Conservation (phyloP, 1,140 invertebrate genomes). For the Epicauta chinensis region DNA sequence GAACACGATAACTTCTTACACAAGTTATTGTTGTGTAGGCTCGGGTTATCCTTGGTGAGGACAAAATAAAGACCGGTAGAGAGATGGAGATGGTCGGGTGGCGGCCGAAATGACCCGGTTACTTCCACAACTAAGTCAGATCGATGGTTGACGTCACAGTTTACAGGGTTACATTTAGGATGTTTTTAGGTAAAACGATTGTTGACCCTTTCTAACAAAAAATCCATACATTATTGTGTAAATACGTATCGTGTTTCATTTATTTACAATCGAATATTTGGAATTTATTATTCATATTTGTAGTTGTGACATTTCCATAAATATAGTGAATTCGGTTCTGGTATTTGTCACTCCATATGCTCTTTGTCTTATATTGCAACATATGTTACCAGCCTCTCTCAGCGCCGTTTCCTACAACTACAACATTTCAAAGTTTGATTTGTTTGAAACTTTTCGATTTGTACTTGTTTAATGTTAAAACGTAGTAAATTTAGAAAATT, state of each 20-base stretch:
- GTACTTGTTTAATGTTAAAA: background rate
- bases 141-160: constrained; percentile 20
- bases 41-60: constrained; percentile 18
- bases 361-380: constrained; percentile 19
- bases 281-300: too few relatives aligned
- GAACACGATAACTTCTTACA: constrained; percentile 9
- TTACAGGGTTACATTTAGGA: constrained; percentile 17
- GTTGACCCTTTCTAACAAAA: too few relatives aligned
- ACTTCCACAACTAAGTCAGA: constrained; percentile 10
- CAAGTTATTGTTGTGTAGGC: constrained; percentile 22
- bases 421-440: constrained; percentile 21
- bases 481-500: constrained; percentile 5
- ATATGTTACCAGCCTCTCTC: constrained; percentile 20
- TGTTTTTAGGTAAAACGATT: background rate
- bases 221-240: too few relatives aligned
- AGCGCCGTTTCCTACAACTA: constrained; percentile 18
- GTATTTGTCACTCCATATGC: constrained; percentile 3
- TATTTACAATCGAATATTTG: too few relatives aligned
- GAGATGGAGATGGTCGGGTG: constrained; percentile 5
- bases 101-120: constrained; percentile 17
- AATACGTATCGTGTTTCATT: too few relatives aligned
- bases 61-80: constrained; percentile 11
- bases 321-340: constrained; percentile 9
- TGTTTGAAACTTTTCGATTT: background rate
- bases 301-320: too few relatives aligned